phyloP scores from a whole-genome alignment of 1,140 invertebrate genomes.

The Drosophila neocordata region DNA sequence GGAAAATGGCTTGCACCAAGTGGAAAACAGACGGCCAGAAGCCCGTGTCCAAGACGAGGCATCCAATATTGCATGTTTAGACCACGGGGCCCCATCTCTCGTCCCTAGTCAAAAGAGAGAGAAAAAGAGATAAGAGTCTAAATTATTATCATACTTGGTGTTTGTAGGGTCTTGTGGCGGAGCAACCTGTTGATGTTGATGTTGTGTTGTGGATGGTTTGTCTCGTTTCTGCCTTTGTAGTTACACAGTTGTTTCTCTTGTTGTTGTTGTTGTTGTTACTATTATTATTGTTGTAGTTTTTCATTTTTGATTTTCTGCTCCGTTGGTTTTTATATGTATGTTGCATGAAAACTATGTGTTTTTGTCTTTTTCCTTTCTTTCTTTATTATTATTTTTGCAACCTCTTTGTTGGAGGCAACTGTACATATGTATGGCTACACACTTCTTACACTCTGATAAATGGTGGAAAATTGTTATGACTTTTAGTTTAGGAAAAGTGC shows the following conservation, averaged over 20 bases:
- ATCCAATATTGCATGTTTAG: conserved; percentile 66
- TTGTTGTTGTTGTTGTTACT: conserved; percentile 40
- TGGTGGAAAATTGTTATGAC: conserved; percentile 45
- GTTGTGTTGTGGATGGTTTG: conserved; percentile 6
- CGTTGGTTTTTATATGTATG: conserved; percentile 49
- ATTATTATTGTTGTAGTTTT: conserved; percentile 47
- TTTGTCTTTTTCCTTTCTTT: neutral
- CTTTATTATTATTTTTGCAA: conserved; percentile 15
- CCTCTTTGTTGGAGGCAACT: conserved; percentile 37
- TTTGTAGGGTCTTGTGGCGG: conserved; percentile 24
- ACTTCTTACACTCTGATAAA: conserved; percentile 38
- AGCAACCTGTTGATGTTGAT: conserved; percentile 21
- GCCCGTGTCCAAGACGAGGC: conserved; percentile 42
- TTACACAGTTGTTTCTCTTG: conserved; percentile 36
- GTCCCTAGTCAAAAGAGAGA: conserved; percentile 6
- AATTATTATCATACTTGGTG: conserved; percentile 71
- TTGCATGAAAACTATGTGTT: conserved; percentile 44
- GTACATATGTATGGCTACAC: conserved; percentile 30
- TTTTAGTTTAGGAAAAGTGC: conserved; percentile 32
- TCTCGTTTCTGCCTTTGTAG: conserved; percentile 31
- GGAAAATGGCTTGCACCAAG: conserved; percentile 54
- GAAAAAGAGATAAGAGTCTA: conserved; percentile 67
- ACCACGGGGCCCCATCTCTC: conserved; percentile 1
- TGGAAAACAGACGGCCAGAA: conserved; percentile 6
- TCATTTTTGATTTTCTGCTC: conserved; percentile 77